Conservation (phyloP, 2,113 vertebrate genomes). For the Pelmatolapia mariae region DNA sequence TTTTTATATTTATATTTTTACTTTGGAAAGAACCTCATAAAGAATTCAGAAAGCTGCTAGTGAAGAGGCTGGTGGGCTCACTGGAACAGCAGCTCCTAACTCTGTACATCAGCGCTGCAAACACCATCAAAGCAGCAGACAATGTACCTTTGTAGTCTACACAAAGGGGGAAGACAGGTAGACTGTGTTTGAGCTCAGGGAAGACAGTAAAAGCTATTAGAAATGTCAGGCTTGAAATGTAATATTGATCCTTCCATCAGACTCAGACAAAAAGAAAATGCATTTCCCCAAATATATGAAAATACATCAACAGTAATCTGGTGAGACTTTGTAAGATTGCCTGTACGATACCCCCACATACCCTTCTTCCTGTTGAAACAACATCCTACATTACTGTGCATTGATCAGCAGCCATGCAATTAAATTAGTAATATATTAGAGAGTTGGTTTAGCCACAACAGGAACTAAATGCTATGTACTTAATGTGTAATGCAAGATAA, state of each 20-base stretch:
- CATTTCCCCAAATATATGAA: neutral
- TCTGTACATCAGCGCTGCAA: neutral
- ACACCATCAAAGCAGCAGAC: neutral
- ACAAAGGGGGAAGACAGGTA: neutral
- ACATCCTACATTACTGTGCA: neutral
- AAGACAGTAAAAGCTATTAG: neutral
- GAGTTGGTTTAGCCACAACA: neutral
- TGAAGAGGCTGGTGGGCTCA: neutral
- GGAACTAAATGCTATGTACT: neutral
- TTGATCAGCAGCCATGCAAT: neutral
- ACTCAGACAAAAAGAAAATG: neutral
- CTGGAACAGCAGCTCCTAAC: neutral
- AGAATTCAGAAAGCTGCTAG: neutral
- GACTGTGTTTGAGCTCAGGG: neutral
- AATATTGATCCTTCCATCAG: neutral
- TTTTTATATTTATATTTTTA: neutral
- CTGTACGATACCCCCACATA: neutral
- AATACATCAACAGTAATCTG: neutral
- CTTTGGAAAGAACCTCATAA: neutral
- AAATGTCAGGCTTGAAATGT: neutral
- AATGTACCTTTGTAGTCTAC: neutral
- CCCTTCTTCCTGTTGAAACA: neutral
- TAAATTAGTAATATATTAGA: neutral
- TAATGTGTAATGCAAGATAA: neutral
- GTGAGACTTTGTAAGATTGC: neutral